Base-by-base conservation (phyloP, 2,113 vertebrate species). In the Channa maculata region DNA sequence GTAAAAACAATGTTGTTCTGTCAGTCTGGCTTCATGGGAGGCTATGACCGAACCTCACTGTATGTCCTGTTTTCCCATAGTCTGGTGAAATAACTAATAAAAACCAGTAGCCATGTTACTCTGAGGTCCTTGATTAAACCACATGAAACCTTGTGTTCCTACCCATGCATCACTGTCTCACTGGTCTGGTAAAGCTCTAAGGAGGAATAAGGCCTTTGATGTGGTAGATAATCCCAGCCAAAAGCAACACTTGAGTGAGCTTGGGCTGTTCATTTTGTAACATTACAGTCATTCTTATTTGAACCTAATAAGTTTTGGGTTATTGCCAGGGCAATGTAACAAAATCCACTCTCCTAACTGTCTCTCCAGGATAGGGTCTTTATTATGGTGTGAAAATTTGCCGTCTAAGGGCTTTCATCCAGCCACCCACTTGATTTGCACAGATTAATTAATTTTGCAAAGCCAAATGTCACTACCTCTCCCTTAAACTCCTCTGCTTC, bases 231-330 rank as follows among this genome's bases (percentile, higher is more conserved):
- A 69, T 80, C 77, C 3, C 38, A n/a, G 49, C 73, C 77, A 83
- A 65, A 64, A 80, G 73, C 65, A 61, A 46, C 72, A 49, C 48
- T 44, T 12, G 45, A 8, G 52, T 58, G 41, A 53, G 69, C 52
- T 39, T 0, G 43, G 9, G 57, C 57, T 5, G 33, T 33, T 58
- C 63, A 66, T 65, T 75, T 65, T 67, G 63, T 61, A 60, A 55
- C 41, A 10, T 69, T 38, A 10, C 74, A 36, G 53, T 57, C 45
- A 48, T 55, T 68, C 65, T 57, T 59, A 65, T 83, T 69, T 55
- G 34, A 88, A 71, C 80, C 54, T 79, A 80, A 82, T 86, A 85
- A 14, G 13, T 79, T 83, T 77, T 4, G 6, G 41, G 64, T 60
- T 83, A 72, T 84, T 66, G 54, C 52, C 46, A 49, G 65, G 66